Conservation (phyloP, 2,888 invertebrate genomes). For the Archips crataeganus region DNA sequence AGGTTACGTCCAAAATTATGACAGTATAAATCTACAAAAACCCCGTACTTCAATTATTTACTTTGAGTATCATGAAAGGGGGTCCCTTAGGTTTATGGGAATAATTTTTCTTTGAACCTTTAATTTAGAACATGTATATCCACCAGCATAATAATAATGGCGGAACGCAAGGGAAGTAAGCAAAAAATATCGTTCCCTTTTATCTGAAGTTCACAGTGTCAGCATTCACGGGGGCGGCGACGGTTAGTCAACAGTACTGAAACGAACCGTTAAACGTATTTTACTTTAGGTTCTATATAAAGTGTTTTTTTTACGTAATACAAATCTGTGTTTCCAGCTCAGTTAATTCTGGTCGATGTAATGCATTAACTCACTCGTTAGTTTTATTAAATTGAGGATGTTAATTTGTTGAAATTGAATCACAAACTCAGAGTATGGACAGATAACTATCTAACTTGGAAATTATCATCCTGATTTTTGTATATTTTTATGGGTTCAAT, state of each 20-base stretch:
- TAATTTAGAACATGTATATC: neutral
- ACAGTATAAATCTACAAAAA: neutral
- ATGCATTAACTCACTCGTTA: too few relatives aligned
- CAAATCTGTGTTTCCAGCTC: too few relatives aligned
- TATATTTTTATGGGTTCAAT: too few relatives aligned
- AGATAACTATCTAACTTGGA: too few relatives aligned
- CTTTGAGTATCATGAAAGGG: neutral
- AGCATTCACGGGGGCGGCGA: slow-evolving; percentile 45
- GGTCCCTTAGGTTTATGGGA: neutral
- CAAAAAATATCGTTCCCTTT: slow-evolving; percentile 54
- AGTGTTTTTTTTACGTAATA: too few relatives aligned
- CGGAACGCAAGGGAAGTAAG: slow-evolving; percentile 54
- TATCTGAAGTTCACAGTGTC: slow-evolving; percentile 53
- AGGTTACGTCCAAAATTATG: neutral
- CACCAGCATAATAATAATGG: slow-evolving; percentile 14
- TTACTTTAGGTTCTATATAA: slow-evolving; percentile 44
- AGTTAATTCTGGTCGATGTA: too few relatives aligned
- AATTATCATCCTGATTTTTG: too few relatives aligned
- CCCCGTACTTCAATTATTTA: neutral
- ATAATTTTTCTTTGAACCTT: slow-evolving; percentile 17
- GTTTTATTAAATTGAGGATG: too few relatives aligned
- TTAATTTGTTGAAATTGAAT: too few relatives aligned
- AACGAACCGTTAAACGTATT: slow-evolving; percentile 38
- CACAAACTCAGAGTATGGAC: too few relatives aligned
- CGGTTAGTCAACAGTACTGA: slow-evolving; percentile 49